Percentiles rank a stretch among this genome's conserved stretches.
Conservation (phyloP, 2,888 invertebrate species). For the Oscheius onirici region DNA sequence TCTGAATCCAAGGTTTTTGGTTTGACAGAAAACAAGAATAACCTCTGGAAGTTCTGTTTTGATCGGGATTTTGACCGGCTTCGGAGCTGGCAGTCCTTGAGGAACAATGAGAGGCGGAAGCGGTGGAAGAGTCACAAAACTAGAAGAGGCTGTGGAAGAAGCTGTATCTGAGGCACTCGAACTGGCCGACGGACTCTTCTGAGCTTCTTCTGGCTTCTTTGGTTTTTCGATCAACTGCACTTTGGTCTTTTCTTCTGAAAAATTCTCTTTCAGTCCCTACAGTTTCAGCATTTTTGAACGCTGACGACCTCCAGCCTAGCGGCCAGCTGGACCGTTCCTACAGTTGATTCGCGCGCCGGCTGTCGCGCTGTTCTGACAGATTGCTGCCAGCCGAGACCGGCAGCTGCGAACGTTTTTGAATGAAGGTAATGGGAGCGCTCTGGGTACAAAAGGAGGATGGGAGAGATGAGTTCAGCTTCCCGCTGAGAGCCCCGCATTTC, state of each 20-base stretch:
- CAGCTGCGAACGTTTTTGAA: slow-evolving; percentile 28
- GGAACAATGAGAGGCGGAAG: slow-evolving; percentile 20
- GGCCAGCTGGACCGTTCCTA: slow-evolving; percentile 28
- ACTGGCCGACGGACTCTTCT: slow-evolving; percentile 47
- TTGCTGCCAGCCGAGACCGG: slow-evolving; percentile 32
- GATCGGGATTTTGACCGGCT: slow-evolving; percentile 39
- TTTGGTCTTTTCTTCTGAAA: slow-evolving; percentile 53
- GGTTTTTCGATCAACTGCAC: slow-evolving; percentile 47
- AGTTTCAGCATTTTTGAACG: slow-evolving; percentile 16
- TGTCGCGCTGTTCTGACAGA: slow-evolving; percentile 29
- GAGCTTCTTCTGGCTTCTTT: slow-evolving; percentile 37
- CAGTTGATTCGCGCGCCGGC: slow-evolving; percentile 29
- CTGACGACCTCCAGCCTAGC: slow-evolving; percentile 21
- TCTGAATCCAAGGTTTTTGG: slow-evolving; percentile 2
- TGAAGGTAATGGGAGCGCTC: slow-evolving; percentile 16
- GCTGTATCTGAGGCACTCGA: slow-evolving; percentile 58
- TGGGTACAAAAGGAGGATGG: background rate
- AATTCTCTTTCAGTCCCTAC: background rate
- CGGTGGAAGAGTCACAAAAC: slow-evolving; percentile 23
- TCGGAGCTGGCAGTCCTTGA: slow-evolving; percentile 45
- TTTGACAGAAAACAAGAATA: background rate
- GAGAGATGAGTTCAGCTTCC: background rate
- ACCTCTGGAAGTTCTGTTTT: slow-evolving; percentile 46
- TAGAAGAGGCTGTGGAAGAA: slow-evolving; percentile 50
- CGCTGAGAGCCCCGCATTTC: background rate